Evolutionary conservation across 2,113 vertebrate species (phyloP).

Genomic region (Fregetta grallaria): DNA sequence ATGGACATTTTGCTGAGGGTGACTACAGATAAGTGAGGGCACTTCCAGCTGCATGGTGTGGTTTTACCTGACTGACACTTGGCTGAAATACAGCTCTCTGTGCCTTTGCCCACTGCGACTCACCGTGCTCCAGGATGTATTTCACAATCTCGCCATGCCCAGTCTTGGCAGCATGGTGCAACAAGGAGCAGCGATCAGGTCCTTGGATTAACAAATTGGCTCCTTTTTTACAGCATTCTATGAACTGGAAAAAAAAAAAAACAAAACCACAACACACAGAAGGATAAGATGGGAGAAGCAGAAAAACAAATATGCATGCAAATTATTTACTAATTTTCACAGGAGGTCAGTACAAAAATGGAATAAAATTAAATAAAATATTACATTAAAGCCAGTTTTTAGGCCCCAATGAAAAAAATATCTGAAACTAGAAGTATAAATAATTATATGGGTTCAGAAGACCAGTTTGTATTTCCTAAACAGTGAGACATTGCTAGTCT

Average conservation of each 20-base stretch:
- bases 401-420: background rate
- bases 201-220: conserved; percentile 89
- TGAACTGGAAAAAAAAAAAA: conserved; percentile 74
- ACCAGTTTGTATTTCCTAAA: background rate
- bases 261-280: background rate
- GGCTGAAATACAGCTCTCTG: background rate
- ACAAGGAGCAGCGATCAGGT: conserved; percentile 84
- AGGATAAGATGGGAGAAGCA: background rate
- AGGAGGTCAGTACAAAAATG: background rate
- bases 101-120: conserved; percentile 40
- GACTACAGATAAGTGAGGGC: background rate
- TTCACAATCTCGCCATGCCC: conserved; percentile 85
- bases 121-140: conserved; percentile 91
- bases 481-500: background rate
- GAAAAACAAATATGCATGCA: background rate
- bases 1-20: background rate
- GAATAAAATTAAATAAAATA: background rate
- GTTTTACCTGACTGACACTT: background rate
- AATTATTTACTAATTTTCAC: background rate
- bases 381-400: background rate
- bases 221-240: conserved; percentile 84
- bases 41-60: rapidly evolving
- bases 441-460: background rate
- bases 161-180: conserved; percentile 87
- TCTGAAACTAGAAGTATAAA: background rate